Evolutionary conservation across 2,888 invertebrate genomes (phyloP), one percentile per base, ranked within the genome.

Genomic region (Phortica magna): DNA sequence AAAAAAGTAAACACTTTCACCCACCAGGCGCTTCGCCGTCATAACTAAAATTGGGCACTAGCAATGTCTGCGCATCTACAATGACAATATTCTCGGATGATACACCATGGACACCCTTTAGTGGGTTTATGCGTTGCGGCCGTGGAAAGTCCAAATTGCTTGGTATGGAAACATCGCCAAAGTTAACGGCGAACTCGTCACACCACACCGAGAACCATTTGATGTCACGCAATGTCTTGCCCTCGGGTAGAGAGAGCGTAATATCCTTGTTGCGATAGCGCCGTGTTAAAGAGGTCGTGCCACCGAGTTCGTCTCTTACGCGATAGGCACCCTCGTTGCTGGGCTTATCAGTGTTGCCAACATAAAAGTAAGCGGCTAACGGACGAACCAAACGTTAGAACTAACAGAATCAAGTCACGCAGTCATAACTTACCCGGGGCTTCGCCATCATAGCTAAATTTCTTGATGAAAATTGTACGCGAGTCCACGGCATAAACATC

Each of bases 131-230:
- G 92, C 96, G 96, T 87, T 96, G 96, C 0, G 98, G 97, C 80
- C 95, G 94, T 0, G 98, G 98, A 90, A 94, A 96, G 89, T 96
- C 96, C 91, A 97, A 93, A 83, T 93, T 94, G 78, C 94, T 94
- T 0, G 97, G 95, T 85, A 98, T 95, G 85, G 94, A 94, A 78
- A 98, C 95, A 90, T 97, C 97, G 19, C 97, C 98, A 90, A 98
- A 98, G 93, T 97, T 97, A 59, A 98, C 98, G 76, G 96, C 93
- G 88, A 95, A 97, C 90, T 97, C 97, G 89, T 97, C 96, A 91
- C 98, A 98, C 96, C 97, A 98, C 55, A 98, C 95, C 12, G 96
- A 95, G 92, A 98, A 95, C 96, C 98, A 98, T 90, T 94, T 95
- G 90, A 97, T 94, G 91, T 96, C 96, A 85, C 94, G 94, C 78